Conservation (phyloP, 2,797 vertebrate species). For the Numenius phaeopus region DNA sequence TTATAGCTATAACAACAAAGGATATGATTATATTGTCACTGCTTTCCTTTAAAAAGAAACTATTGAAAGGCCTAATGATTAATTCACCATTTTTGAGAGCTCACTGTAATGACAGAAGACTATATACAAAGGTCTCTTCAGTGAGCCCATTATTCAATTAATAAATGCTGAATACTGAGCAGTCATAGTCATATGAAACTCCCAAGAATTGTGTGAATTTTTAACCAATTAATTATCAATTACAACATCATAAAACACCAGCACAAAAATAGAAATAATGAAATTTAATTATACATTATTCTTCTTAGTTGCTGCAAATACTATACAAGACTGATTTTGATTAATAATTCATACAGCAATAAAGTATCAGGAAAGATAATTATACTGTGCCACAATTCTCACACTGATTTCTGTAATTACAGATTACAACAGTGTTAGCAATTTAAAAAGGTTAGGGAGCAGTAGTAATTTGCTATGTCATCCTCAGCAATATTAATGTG, state of each 20-base stretch:
- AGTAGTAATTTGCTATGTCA: slow-evolving; percentile 86
- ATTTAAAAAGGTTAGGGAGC: slow-evolving; percentile 86
- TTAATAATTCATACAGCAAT: slow-evolving; percentile 89
- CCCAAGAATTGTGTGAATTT: slow-evolving; percentile 77
- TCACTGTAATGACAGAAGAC: slow-evolving; percentile 67
- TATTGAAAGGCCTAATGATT: slow-evolving; percentile 79
- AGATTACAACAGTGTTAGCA: slow-evolving; percentile 86
- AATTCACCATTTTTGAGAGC: slow-evolving; percentile 79
- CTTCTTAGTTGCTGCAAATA: slow-evolving; percentile 84
- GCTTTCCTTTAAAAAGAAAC: slow-evolving; percentile 76
- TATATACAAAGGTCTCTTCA: slow-evolving; percentile 73
- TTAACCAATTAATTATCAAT: slow-evolving; percentile 87
- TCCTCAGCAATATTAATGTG: slow-evolving; percentile 80
- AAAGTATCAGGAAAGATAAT: slow-evolving; percentile 86
- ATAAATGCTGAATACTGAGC: slow-evolving; percentile 77
- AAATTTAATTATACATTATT: slow-evolving; percentile 87
- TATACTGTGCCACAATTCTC: slow-evolving; percentile 86
- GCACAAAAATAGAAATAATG: slow-evolving; percentile 84
- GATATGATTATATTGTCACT: slow-evolving; percentile 73
- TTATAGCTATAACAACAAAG: slow-evolving; percentile 71
- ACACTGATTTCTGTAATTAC: slow-evolving; percentile 87
- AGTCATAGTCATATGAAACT: slow-evolving; percentile 79
- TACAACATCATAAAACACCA: slow-evolving; percentile 85
- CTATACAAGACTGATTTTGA: slow-evolving; percentile 87
- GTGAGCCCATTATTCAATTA: slow-evolving; percentile 80